Evolutionary conservation across 2,113 vertebrate species (phyloP).

Genomic region (Todiramphus chloris): DNA sequence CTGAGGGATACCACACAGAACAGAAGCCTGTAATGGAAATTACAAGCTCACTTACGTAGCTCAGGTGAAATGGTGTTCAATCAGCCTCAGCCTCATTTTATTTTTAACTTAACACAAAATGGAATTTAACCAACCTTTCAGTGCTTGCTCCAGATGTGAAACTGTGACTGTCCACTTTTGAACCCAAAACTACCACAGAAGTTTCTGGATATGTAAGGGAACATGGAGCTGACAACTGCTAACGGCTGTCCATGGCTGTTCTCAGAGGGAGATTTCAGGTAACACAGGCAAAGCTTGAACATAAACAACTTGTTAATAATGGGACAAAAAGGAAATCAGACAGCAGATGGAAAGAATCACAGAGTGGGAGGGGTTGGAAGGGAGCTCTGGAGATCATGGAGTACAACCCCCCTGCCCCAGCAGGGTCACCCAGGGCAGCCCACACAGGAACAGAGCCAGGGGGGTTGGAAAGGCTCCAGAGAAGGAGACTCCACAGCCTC

Average conservation of each 20-base stretch:
- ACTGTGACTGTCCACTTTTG: not conserved
- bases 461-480: too few species aligned
- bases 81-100: not conserved
- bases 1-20: not conserved
- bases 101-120: not conserved
- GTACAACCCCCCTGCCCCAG: too few species aligned
- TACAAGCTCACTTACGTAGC: not conserved
- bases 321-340: not conserved
- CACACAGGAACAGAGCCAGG: too few species aligned
- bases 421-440: too few species aligned
- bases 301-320: not conserved
- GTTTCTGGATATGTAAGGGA: not conserved
- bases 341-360: not conserved
- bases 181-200: not conserved
- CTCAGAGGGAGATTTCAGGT: not conserved
- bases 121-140: not conserved
- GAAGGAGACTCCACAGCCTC: too few species aligned
- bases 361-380: too few species aligned
- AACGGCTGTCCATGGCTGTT: not conserved
- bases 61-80: not conserved
- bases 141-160: not conserved
- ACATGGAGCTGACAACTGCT: not conserved
- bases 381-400: too few species aligned
- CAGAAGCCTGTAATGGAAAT: not conserved
- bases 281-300: not conserved